Evolutionary conservation across 2,888 invertebrate genomes (phyloP).

Genomic region (Pyrrhosoma nymphula): DNA sequence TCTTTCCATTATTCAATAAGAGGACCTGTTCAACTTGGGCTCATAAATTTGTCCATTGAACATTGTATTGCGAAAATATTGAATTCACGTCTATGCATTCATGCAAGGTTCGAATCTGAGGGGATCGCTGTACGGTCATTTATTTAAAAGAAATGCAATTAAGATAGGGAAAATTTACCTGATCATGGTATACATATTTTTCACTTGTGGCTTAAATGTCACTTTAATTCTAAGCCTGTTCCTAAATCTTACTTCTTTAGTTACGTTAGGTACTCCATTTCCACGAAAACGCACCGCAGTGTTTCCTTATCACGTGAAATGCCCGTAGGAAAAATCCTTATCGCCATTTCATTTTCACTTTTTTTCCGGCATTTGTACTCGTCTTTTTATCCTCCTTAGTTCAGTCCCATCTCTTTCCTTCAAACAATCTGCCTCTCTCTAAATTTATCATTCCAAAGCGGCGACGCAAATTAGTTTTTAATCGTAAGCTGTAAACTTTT

Average conservation of each 20-base stretch:
- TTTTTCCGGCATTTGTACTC: background rate
- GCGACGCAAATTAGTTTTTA: slow-evolving; percentile 59
- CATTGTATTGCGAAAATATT: no score
- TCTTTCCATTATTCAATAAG: no score
- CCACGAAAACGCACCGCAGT: background rate
- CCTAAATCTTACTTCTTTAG: background rate
- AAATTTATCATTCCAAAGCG: slow-evolving; percentile 37
- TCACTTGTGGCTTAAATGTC: background rate
- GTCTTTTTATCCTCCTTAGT: background rate
- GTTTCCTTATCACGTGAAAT: background rate
- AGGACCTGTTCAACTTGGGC: no score
- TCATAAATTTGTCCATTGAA: no score
- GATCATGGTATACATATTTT: background rate
- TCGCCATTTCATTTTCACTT: background rate
- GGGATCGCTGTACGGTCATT: no score
- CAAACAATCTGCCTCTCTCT: background rate
- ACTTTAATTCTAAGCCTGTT: background rate
- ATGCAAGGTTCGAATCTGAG: no score
- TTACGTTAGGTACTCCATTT: background rate
- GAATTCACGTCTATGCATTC: no score
- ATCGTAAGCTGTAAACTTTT: slow-evolving; percentile 58
- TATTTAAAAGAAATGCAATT: no score
- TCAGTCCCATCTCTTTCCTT: background rate
- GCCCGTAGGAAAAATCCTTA: background rate
- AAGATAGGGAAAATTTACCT: no score